These are phyloP conservation scores for Acanthurus tractus DNA, from an alignment of 2,797 vertebrate genomes.

Conservation along the genomic window DNA sequence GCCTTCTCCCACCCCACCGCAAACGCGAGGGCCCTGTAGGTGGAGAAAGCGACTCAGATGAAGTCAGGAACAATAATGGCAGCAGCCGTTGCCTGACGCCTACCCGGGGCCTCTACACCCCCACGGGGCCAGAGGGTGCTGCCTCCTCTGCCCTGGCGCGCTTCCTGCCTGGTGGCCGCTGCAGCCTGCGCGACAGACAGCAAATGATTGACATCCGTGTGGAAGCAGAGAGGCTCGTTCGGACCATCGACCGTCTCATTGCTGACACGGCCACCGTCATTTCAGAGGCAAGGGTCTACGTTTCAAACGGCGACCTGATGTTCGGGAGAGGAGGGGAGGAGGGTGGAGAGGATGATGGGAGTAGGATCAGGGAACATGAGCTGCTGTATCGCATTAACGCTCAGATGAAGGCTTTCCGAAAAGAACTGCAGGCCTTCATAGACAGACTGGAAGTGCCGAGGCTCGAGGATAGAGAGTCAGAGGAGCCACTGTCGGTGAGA, in stretches of 20 bases:
- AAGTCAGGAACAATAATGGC: conserved; percentile 88
- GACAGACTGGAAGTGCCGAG: conserved; percentile 93
- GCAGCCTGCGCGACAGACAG: conserved; percentile 91
- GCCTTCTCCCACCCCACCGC: conserved; percentile 90
- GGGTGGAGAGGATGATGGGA: conserved; percentile 88
- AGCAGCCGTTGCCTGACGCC: conserved; percentile 90
- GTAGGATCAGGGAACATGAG: conserved; percentile 95
- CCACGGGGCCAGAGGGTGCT: conserved; percentile 72
- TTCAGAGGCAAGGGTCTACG: conserved; percentile 92
- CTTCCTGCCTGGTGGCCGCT: conserved; percentile 84
- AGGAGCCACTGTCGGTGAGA: conserved; percentile 98
- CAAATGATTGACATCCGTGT: conserved; percentile 97
- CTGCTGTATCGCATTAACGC: conserved; percentile 96
- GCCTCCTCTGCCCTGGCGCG: conserved; percentile 78
- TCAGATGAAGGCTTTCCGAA: conserved; percentile 98
- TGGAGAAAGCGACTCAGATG: conserved; percentile 95
- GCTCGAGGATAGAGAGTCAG: conserved; percentile 88
- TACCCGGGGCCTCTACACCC: conserved; percentile 89
- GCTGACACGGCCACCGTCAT: conserved; percentile 95
- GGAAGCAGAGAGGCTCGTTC: conserved; percentile 93
- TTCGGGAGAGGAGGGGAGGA: conserved; percentile 90
- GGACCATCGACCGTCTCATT: conserved; percentile 95
- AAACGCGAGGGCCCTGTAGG: conserved; percentile 96
- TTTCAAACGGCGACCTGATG: conserved; percentile 91
- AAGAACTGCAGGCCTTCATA: conserved; percentile 96